phyloP scores from a whole-genome alignment of 2,888 invertebrate species.

The Bellardia pandia region DNA sequence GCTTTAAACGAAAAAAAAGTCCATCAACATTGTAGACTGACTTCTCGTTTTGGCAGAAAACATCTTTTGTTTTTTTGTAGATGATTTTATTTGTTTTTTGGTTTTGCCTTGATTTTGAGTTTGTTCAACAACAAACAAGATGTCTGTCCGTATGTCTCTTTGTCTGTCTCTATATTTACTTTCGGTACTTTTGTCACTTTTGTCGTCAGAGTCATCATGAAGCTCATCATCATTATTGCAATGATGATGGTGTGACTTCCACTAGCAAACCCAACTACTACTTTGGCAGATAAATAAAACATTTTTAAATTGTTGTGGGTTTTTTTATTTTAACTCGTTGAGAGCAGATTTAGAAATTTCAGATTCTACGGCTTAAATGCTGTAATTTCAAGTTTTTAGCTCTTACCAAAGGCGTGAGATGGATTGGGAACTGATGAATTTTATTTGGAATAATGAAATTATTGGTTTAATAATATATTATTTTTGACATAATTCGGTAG shows the following conservation, averaged over 20 bases:
- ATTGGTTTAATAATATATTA: no score
- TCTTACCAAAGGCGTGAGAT: background rate
- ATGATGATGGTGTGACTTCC: conserved; percentile 59
- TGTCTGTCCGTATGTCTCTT: conserved; percentile 56
- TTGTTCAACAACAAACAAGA: conserved; percentile 46
- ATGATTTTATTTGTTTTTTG: conserved; percentile 28
- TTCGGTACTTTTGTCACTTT: conserved; percentile 72
- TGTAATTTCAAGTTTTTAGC: no score
- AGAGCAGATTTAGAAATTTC: background rate
- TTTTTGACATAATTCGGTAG: no score
- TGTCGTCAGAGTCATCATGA: conserved; percentile 60
- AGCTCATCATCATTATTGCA: conserved; percentile 56
- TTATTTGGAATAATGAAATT: no score
- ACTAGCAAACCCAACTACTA: conserved; percentile 24
- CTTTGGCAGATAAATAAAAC: conserved; percentile 24
- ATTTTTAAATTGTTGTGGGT: background rate
- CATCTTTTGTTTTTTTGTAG: conserved; percentile 20
- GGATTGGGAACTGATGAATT: no score
- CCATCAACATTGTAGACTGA: conserved; percentile 47
- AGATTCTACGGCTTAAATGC: background rate
- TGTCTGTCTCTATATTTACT: conserved; percentile 48
- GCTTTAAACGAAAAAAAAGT: conserved; percentile 36
- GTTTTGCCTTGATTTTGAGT: conserved; percentile 43
- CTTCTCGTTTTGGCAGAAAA: conserved; percentile 43
- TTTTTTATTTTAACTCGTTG: conserved; percentile 13